Evolutionary conservation across 2,888 invertebrate genomes (phyloP), one percentile per base, ranked within the genome.

Genomic region (Mesoligia furuncula): DNA sequence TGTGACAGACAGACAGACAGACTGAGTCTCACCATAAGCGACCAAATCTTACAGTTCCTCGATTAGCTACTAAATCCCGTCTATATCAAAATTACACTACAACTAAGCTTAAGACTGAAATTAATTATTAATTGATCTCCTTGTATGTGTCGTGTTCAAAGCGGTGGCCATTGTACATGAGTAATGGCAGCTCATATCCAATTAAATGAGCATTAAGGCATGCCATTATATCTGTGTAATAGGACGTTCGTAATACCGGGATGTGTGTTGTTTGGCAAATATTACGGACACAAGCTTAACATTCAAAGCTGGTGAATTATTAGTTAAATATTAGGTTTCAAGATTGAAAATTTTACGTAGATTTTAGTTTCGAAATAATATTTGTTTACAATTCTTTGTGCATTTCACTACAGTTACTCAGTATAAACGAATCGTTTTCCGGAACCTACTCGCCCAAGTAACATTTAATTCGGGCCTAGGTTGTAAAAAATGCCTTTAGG

Each of bases 111-210:
- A 76, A 31, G 62, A 69, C 36, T 79, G 64, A 71, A 85, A 84
- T 87, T 77, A 87, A 87, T 89, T 81, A 85, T 88, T 85, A 89
- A 90, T 90, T 84, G 85, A 89, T 88, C 77, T 75, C 62, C 79
- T 77, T 83, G 81, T 81, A 73, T 73, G 78, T 81, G 74, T 71
- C 81, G 85, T 57, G 79, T 74, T 89, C 88, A 85, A 87, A 87
- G 87, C 87, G 72, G 79, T 74, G 85, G 83, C 87, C 82, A 89
- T 89, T 89, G 89, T 86, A 81, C 84, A 84, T 87, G 90, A 91
- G 87, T 92, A 91, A 92, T 92, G 88, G 88, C 83, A 83, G 87
- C 87, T 89, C 89, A 81, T 86, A 90, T 91, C 90, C 91, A 92
- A 93, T 93, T 93, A 93, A 91, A 90, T 88, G 85, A 84, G 78